Base-by-base conservation (phyloP, 2,888 invertebrate species). In the Griposia aprilina region DNA sequence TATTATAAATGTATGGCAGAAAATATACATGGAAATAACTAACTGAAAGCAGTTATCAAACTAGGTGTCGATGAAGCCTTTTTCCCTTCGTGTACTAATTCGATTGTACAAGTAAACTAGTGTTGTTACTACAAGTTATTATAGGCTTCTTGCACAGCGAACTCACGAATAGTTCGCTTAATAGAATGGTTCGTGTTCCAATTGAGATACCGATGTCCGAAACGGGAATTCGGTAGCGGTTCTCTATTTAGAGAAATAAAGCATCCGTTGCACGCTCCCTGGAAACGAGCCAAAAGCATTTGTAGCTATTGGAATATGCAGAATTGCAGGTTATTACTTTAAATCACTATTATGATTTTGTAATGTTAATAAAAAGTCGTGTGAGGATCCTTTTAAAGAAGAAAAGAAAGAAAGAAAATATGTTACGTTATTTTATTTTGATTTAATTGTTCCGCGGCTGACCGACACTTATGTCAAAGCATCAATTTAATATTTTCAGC, bases 261-360 rank as follows among this genome's bases (percentile, higher is more conserved):
- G 80, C 78, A 63, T 79, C 74, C 75, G 74, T 78, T 75, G 73
- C 84, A 66, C 71, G 73, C 69, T 62, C 81, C 76, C 86, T 92
- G 92, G 92, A 90, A 76, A 78, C 30, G 41, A 36, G 91, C 92
- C 92, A 92, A 91, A 83, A 76, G 69, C 75, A 85, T 86, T 85
- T 80, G 78, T 74, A 80, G 80, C 80, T 85, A 89, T 85, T 78
- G 80, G 74, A 83, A 82, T 76, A 88, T 86, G 87, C 87, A 87
- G 81, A 89, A 83, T 86, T 80, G 77, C 85, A 87, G 82, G 74
- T 86, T 84, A 85, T 82, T 87, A 80, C 83, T 52, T 77, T 67
- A 52, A 75, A 63, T 75, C 63, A 23, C 52, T 71, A 23, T 65
- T 67, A 59, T 63, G 67, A 75, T 60, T 72, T 63, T 86, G 59